Evolutionary conservation across 2,888 invertebrate genomes (phyloP), one percentile per base, ranked within the genome.

Genomic region (Tinea trinotella): DNA sequence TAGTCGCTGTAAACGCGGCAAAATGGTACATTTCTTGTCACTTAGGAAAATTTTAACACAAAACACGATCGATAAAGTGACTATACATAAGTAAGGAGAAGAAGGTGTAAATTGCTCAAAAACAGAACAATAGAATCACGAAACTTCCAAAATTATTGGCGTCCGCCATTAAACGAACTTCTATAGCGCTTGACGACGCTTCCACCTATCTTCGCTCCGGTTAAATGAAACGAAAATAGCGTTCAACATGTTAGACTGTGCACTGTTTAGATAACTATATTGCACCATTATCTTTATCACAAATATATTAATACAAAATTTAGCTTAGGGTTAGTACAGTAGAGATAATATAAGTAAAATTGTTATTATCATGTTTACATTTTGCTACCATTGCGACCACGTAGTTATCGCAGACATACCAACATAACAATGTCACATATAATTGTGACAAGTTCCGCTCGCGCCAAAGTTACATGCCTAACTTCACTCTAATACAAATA

Each of bases 161-260:
- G 83, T 85, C 86, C 86, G 86, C 86, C 86, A 87, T 87, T 86
- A 74, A 65, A 83, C 82, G 73, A 80, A 80, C 79, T 79, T 79
- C 77, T 81, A 75, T 72, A 69, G 73, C 81, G 83, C 77, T 83
- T 78, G 76, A 75, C 77, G 76, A 78, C 79, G 85, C 85, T 83
- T 82, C 74, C 76, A 74, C 70, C 86, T 87, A 85, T 76, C 66
- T 87, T 87, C 86, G 85, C 82, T 71, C 66, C 70, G 69, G 81
- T 84, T 71, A 71, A 65, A 74, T 72, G 64, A 72, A 76, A 74
- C 68, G 12, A 68, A 70, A 70, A 70, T 62, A 65, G 60, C 15
- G 46, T 17, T 19, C 18, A 46, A 19, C 46, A 46, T 46, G 19
- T 4, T 46, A 15, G 46, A 46, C 19, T n/a, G 15, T 17, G 7